These are phyloP conservation scores for Trialeurodes vaporariorum DNA, from an alignment of 1,140 invertebrate species.

Conservation along the genomic window DNA sequence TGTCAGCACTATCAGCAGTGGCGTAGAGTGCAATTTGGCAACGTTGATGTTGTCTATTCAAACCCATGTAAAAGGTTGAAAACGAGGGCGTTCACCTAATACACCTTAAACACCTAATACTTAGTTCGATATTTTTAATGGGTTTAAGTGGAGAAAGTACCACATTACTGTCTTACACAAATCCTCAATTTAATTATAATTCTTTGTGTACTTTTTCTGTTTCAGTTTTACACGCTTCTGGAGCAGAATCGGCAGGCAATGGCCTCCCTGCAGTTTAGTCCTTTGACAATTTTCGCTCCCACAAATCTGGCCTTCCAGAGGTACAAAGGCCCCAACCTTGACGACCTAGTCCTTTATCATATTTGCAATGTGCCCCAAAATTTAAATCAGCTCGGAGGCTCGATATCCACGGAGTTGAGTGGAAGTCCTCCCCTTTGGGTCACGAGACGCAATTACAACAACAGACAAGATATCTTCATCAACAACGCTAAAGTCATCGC, in stretches of 20 bases:
- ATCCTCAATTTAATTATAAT: too few relatives aligned
- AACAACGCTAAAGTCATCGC: slow-evolving; percentile 63
- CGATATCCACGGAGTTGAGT: slow-evolving; percentile 56
- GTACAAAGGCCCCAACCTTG: background rate
- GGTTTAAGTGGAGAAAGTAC: too few relatives aligned
- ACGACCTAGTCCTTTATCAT: background rate
- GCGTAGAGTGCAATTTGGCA: too few relatives aligned
- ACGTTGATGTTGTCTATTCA: too few relatives aligned
- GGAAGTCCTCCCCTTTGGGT: slow-evolving; percentile 72
- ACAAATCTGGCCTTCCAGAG: background rate
- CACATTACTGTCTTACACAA: too few relatives aligned
- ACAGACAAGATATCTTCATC: slow-evolving; percentile 56
- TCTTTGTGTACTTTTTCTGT: background rate
- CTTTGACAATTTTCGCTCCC: background rate
- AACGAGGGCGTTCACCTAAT: too few relatives aligned
- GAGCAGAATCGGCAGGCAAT: background rate
- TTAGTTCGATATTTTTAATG: too few relatives aligned
- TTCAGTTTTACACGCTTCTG: background rate
- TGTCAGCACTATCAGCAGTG: too few relatives aligned
- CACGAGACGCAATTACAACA: slow-evolving; percentile 43
- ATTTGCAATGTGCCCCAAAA: slow-evolving; percentile 36
- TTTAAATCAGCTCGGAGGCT: slow-evolving; percentile 48
- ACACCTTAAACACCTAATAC: too few relatives aligned
- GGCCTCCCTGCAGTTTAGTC: background rate
- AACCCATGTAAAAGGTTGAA: too few relatives aligned